Evolutionary conservation across 2,888 invertebrate species (phyloP).

Genomic region (Acrobasis repandana): DNA sequence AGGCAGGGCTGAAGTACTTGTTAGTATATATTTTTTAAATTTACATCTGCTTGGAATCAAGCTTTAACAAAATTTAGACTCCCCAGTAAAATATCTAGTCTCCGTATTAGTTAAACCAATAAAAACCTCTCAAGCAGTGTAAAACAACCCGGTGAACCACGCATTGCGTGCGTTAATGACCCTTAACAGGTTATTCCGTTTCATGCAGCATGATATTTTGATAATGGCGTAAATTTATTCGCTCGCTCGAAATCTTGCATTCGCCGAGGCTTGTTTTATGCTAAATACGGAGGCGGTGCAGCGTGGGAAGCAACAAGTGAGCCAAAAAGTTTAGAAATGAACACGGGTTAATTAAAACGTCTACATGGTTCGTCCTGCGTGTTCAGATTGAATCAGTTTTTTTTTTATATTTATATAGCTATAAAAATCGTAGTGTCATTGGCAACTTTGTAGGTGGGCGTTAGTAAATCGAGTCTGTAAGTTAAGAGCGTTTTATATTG

Average conservation of each 20-base stretch:
- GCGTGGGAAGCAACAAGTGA: conserved; percentile 58
- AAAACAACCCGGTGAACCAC: conserved; percentile 30
- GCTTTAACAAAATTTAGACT: no score
- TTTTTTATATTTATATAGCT: background rate
- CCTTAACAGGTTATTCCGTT: conserved; percentile 59
- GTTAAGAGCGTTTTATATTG: background rate
- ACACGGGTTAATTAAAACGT: conserved; percentile 16
- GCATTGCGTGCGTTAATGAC: conserved; percentile 77
- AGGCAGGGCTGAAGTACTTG: no score
- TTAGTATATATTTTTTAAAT: no score
- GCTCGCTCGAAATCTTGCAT: conserved; percentile 72
- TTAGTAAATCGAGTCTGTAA: background rate
- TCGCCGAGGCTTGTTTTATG: conserved; percentile 78
- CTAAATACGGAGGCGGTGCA: conserved; percentile 56
- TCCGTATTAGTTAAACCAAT: no score
- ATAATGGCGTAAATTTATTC: conserved; percentile 79
- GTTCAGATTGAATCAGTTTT: conserved; percentile 2
- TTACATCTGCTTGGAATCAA: no score
- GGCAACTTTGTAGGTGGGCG: background rate
- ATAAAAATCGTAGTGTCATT: background rate
- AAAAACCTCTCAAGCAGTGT: background rate
- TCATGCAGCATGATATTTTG: conserved; percentile 73
- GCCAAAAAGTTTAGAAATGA: conserved; percentile 36
- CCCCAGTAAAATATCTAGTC: no score
- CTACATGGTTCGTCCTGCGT: conserved; percentile 14